Conservation (phyloP, 2,888 invertebrate genomes). For the Caenorhabditis imperialis region DNA sequence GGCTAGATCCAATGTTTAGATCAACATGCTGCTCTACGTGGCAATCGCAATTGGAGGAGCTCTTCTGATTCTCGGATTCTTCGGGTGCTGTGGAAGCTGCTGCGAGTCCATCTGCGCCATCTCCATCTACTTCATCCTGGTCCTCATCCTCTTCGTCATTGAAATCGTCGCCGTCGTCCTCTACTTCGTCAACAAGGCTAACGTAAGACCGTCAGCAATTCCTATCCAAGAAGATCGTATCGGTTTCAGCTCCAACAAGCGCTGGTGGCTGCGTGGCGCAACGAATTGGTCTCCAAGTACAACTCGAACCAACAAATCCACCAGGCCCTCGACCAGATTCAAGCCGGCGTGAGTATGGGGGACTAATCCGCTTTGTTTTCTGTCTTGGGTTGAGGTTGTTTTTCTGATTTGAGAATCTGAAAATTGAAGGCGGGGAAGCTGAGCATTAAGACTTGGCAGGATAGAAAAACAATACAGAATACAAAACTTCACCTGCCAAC, state of each 20-base stretch:
- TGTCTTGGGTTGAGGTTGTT: background rate
- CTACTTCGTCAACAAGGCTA: conserved; percentile 61
- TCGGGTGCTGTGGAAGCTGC: conserved; percentile 72
- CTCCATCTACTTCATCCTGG: conserved; percentile 65
- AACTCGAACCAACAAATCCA: conserved; percentile 31
- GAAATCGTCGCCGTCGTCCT: conserved; percentile 64
- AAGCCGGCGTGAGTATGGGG: conserved; percentile 49
- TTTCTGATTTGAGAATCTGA: conserved; percentile 1
- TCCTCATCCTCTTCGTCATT: conserved; percentile 62
- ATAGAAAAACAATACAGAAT: no score
- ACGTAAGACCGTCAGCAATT: conserved; percentile 38
- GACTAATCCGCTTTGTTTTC: background rate
- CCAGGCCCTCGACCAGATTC: conserved; percentile 57
- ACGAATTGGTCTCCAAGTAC: conserved; percentile 63
- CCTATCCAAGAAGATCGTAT: background rate
- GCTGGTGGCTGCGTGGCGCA: conserved; percentile 48
- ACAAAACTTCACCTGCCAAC: no score
- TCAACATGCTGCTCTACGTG: conserved; percentile 65
- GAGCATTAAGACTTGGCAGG: background rate
- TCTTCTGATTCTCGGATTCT: conserved; percentile 69
- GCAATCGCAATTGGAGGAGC: conserved; percentile 61
- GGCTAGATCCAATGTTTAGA: conserved; percentile 17
- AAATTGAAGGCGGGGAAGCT: background rate
- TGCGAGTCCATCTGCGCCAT: conserved; percentile 66
- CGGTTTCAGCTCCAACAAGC: conserved; percentile 55